Evolutionary conservation across 2,113 vertebrate genomes (phyloP).

Genomic region (Podiceps cristatus): DNA sequence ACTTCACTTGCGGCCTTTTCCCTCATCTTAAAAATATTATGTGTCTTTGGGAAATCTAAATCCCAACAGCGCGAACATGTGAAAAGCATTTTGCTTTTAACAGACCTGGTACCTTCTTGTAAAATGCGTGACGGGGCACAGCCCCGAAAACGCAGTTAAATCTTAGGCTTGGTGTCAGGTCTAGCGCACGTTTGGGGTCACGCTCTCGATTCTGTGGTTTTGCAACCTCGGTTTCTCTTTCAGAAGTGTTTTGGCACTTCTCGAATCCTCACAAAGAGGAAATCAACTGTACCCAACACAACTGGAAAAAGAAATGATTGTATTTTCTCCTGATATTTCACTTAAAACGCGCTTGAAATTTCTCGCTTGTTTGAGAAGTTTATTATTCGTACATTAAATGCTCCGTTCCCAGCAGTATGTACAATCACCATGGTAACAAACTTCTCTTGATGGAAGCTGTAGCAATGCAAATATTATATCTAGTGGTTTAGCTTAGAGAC

Average conservation of each 20-base stretch:
- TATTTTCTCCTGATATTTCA: neutral
- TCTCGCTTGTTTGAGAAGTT: neutral
- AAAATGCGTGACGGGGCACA: neutral
- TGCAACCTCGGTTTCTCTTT: neutral
- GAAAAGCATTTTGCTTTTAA: neutral
- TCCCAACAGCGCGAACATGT: accelerated
- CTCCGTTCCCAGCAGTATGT: neutral
- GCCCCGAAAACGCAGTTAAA: neutral
- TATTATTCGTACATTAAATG: neutral
- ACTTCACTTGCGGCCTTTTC: no score
- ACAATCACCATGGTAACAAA: slow-evolving; percentile 12
- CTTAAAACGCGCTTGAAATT: neutral
- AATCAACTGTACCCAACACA: neutral
- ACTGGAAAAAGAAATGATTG: neutral
- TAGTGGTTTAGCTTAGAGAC: neutral
- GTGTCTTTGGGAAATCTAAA: neutral
- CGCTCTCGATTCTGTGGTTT: neutral
- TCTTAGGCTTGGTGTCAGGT: neutral
- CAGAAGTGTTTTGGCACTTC: neutral
- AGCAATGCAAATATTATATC: neutral
- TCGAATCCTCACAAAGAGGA: neutral
- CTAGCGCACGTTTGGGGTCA: neutral
- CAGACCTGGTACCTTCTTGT: neutral
- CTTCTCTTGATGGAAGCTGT: neutral
- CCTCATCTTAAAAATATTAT: neutral